phyloP scores from a whole-genome alignment of 2,797 vertebrate genomes.

The Nasua narica region DNA sequence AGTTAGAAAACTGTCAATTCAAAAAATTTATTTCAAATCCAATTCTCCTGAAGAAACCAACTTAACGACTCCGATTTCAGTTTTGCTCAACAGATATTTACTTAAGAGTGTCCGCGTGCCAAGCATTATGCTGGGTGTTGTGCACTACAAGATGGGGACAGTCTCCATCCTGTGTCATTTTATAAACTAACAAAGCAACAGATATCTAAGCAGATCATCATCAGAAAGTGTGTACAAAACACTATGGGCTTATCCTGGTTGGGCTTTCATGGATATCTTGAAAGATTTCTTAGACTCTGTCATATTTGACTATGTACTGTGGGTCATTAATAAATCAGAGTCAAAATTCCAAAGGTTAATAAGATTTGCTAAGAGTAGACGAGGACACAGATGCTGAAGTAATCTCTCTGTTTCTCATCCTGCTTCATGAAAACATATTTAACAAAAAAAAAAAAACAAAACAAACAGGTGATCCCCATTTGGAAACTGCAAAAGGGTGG shows the following conservation, averaged over 20 bases:
- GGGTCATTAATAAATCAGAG: neutral
- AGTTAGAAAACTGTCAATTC: constrained; percentile 39
- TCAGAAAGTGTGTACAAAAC: neutral
- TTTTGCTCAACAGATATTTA: constrained; percentile 5
- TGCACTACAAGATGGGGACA: neutral
- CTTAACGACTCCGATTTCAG: neutral
- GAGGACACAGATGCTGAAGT: neutral
- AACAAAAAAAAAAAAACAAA: neutral
- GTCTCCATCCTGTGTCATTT: neutral
- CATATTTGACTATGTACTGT: neutral
- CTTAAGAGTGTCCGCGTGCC: neutral
- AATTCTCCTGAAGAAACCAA: constrained; percentile 14
- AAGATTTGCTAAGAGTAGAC: neutral
- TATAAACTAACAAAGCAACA: neutral
- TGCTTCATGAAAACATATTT: neutral
- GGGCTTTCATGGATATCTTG: neutral
- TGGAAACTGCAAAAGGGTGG: neutral
- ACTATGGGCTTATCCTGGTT: neutral
- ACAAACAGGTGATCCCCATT: neutral
- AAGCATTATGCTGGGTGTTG: neutral
- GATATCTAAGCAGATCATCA: no score
- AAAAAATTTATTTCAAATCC: constrained; percentile 26
- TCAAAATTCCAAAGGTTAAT: neutral
- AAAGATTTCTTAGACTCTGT: neutral
- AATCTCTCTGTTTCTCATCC: neutral